Evolutionary conservation across 2,113 vertebrate genomes (phyloP).

Genomic region (Cairina moschata): DNA sequence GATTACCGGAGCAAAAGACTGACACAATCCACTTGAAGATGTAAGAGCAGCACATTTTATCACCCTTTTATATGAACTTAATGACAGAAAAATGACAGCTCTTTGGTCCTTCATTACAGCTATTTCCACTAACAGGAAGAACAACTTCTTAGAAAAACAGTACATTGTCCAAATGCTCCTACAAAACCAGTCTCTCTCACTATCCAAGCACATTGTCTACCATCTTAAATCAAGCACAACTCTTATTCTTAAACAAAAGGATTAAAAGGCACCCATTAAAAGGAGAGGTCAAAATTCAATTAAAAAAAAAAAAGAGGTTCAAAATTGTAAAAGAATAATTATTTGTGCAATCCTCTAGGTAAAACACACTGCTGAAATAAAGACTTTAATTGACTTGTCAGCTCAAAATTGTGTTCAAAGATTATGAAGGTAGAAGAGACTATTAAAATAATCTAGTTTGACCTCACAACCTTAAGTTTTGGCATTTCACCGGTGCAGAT

Average conservation of each 20-base stretch:
- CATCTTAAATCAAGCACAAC: background rate
- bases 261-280: conserved; percentile 18
- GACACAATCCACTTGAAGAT: background rate
- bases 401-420: background rate
- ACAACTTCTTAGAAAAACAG: background rate
- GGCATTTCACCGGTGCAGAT: background rate
- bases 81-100: background rate
- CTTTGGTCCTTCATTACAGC: background rate
- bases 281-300: background rate
- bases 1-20: background rate
- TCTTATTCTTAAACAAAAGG: background rate
- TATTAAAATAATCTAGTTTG: conserved; percentile 3
- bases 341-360: conserved; percentile 31
- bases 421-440: background rate
- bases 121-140: background rate
- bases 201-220: background rate
- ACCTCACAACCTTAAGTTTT: conserved; percentile 21
- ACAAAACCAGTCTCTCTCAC: background rate
- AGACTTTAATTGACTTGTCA: background rate
- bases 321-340: conserved; percentile 1
- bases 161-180: background rate
- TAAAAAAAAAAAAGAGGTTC: background rate
- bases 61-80: background rate
- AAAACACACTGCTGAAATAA: conserved; percentile 5
- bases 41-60: background rate